Percentiles rank a stretch among this genome's conserved stretches.
phyloP scores from a whole-genome alignment of 2,113 vertebrate genomes.

The Hirundichthys speculiger region DNA sequence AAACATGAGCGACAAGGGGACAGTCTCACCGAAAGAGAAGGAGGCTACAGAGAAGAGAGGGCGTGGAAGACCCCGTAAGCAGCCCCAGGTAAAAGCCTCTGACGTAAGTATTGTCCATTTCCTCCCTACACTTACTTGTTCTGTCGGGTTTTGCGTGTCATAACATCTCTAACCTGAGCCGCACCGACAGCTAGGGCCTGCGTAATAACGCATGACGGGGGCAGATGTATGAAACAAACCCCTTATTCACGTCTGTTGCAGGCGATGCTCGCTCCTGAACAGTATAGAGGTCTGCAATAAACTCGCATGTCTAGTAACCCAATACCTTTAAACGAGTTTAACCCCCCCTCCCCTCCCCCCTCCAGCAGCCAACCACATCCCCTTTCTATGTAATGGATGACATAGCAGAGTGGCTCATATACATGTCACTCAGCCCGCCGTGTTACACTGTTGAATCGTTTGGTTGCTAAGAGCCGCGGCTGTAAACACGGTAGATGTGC shows the following conservation, averaged over 20 bases:
- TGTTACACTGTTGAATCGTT: slow-evolving; percentile 64
- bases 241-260: slow-evolving; percentile 11
- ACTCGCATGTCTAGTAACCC: slow-evolving; percentile 71
- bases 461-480: slow-evolving; percentile 67
- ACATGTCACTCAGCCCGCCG: slow-evolving; percentile 50
- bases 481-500: slow-evolving; percentile 61
- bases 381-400: slow-evolving; percentile 51
- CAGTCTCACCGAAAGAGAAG: slow-evolving; percentile 90
- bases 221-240: not conserved
- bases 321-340: slow-evolving; percentile 72
- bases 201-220: not conserved
- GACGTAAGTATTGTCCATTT: slow-evolving; percentile 57
- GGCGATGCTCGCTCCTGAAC: not conserved
- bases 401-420: slow-evolving; percentile 55
- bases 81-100: slow-evolving; percentile 83
- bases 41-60: slow-evolving; percentile 93
- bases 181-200: not conserved
- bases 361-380: slow-evolving; percentile 34
- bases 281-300: slow-evolving; percentile 34
- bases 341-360: slow-evolving; percentile 51
- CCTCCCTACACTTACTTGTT: not conserved
- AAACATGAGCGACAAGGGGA: slow-evolving; percentile 95
- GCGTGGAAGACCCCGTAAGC: slow-evolving; percentile 92
- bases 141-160: not conserved
- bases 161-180: not conserved